phyloP scores from a whole-genome alignment of 2,113 vertebrate genomes.

The Epinephelus fuscoguttatus region DNA sequence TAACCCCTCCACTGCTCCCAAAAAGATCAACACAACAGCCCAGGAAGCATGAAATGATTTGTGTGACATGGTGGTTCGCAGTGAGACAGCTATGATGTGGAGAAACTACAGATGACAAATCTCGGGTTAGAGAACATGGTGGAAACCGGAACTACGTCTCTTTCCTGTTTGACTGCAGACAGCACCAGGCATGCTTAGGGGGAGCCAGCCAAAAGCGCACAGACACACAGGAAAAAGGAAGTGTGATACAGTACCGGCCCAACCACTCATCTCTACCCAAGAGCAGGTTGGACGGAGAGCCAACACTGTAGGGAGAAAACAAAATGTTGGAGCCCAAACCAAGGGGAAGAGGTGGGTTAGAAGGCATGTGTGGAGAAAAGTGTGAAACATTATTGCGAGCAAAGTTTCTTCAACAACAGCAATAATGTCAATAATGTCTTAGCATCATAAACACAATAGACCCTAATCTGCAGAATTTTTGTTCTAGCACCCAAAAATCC shows the following conservation, averaged over 20 bases:
- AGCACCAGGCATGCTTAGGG: conserved; percentile 69
- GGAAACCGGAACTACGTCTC: conserved; percentile 68
- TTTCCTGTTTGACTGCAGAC: conserved; percentile 78
- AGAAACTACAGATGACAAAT: conserved; percentile 53
- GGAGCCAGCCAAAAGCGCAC: conserved; percentile 79
- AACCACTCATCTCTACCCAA: conserved; percentile 90
- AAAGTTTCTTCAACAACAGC: conserved; percentile 49
- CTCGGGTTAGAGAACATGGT: conserved; percentile 63
- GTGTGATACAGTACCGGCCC: conserved; percentile 88
- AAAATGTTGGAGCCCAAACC: conserved; percentile 80
- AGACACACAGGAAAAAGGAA: conserved; percentile 80
- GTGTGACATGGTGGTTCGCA: conserved; percentile 66
- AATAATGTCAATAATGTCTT: conserved; percentile 66
- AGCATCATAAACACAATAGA: conserved; percentile 43
- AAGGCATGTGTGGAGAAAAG: conserved; percentile 70
- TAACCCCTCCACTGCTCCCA: conserved; percentile 56
- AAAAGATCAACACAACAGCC: conserved; percentile 70
- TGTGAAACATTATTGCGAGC: conserved; percentile 70
- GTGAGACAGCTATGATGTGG: conserved; percentile 59
- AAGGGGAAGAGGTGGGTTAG: conserved; percentile 67
- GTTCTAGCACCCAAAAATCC: conserved; percentile 17
- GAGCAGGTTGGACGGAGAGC: conserved; percentile 88
- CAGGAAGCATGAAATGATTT: conserved; percentile 76
- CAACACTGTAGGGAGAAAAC: conserved; percentile 86
- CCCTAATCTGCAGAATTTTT: conserved; percentile 3